Percentiles rank a stretch among this genome's conserved stretches.
Conservation (phyloP, 2,113 vertebrate species). For the Phalacrocorax aristotelis region DNA sequence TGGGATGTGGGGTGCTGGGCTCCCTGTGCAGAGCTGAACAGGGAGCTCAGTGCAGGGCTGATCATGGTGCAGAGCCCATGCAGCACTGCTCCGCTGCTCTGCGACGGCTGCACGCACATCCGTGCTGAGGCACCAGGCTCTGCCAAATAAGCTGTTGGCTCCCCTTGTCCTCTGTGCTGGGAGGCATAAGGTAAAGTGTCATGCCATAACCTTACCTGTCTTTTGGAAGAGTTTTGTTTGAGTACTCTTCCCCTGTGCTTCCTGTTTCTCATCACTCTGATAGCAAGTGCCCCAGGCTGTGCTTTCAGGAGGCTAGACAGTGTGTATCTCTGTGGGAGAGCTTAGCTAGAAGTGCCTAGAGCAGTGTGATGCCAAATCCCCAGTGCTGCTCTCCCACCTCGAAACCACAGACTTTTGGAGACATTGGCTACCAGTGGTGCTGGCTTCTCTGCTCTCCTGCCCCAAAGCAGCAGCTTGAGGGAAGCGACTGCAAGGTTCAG, state of each 20-base stretch:
- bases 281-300: neutral
- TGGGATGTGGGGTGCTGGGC: accelerated
- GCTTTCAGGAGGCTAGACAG: neutral
- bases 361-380: neutral
- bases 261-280: neutral
- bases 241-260: accelerated
- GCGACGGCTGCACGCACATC: accelerated
- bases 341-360: neutral
- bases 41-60: neutral
- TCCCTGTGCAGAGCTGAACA: neutral
- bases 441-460: neutral
- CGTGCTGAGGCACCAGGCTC: neutral
- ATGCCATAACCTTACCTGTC: neutral
- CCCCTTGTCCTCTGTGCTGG: accelerated
- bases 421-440: accelerated
- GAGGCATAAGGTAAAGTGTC: accelerated
- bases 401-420: neutral
- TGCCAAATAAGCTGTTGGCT: neutral
- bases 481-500: neutral
- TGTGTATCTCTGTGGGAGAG: neutral
- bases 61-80: accelerated
- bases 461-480: neutral
- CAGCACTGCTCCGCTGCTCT: neutral
- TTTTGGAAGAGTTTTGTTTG: neutral
- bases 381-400: neutral